Evolutionary conservation across 1,140 invertebrate genomes (phyloP).

Genomic region (Aphidius gifuensis): DNA sequence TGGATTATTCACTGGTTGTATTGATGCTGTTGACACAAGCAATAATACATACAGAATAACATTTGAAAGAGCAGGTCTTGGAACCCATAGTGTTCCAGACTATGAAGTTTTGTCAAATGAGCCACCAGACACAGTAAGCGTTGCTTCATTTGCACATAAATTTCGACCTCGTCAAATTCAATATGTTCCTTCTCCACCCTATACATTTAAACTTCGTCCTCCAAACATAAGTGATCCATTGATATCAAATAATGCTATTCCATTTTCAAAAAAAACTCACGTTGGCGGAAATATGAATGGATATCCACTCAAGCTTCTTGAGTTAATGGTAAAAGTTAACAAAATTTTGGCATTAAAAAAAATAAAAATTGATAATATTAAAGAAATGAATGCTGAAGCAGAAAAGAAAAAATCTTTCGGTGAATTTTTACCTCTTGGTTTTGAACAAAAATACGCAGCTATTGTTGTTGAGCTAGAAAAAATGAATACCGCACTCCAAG

Average conservation of each 20-base stretch:
- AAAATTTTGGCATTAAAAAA: conserved; percentile 85
- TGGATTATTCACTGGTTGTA: conserved; percentile 92
- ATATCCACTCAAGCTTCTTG: conserved; percentile 81
- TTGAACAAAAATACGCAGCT: conserved; percentile 85
- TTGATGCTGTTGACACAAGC: conserved; percentile 96
- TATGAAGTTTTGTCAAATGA: conserved; percentile 95
- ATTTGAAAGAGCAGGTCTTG: conserved; percentile 89
- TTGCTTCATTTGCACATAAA: conserved; percentile 80
- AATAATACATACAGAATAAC: conserved; percentile 97
- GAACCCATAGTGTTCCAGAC: conserved; percentile 94
- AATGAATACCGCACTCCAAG: conserved; percentile 84
- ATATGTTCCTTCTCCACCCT: conserved; percentile 58
- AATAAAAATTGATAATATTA: conserved; percentile 74
- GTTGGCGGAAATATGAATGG: conserved; percentile 66
- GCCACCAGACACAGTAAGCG: conserved; percentile 83
- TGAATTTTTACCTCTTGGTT: conserved; percentile 75
- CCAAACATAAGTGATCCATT: conserved; percentile 57
- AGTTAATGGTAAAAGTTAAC: conserved; percentile 81
- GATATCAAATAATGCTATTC: conserved; percentile 54
- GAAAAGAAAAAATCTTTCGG: conserved; percentile 82
- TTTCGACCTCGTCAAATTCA: conserved; percentile 69
- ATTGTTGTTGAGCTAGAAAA: conserved; percentile 88
- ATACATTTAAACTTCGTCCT: conserved; percentile 54
- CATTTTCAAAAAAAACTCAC: conserved; percentile 46
- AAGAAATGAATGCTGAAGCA: conserved; percentile 86